Evolutionary conservation across 2,113 vertebrate species (phyloP), one percentile per base, ranked within the genome.

Genomic region (Rhinoderma darwinii): DNA sequence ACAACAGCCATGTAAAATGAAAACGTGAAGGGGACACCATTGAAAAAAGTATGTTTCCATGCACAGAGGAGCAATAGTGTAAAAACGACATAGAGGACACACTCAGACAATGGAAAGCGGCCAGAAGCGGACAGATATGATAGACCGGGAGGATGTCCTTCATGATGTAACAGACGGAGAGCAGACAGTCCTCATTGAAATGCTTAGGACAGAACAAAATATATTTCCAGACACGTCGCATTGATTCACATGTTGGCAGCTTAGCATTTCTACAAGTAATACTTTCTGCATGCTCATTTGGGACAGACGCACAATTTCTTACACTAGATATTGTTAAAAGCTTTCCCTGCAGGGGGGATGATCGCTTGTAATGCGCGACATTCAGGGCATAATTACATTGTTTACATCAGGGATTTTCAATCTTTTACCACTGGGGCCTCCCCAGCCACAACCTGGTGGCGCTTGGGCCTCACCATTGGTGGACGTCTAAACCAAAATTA

Each of bases 151-250:
- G 44, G 3, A 18, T 37, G 76, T 25, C 76, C 76, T 79, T 56
- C 50, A 50, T 51, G 30, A 50, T 12, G 56, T 37, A 56, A 35
- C 44, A 37, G 11, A 15, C 74, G 5, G 27, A 5, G 74, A 77
- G 30, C 10, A 77, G 47, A 50, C 30, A 35, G 47, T 35, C 12
- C 75, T 78, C 2, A 78, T 78, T 79, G 32, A 79, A 56, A 79
- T 79, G 76, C 76, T 79, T 12, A 75, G 73, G 41, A 44, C 73
- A 75, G 27, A 35, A 54, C 44, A 78, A 77, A 54, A 47, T 54
- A 32, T 37, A 22, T 44, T 78, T 35, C 27, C 75, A 50, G 27
- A 51, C 47, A 35, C n/a, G 15, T 76, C 43, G 25, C 74, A 43
- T 32, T 76, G 74, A 76, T 12, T 43, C 25, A 76, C n/a, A 76